Evolutionary conservation across 1,140 invertebrate genomes (phyloP).

Genomic region (Cydia fagiglandana): DNA sequence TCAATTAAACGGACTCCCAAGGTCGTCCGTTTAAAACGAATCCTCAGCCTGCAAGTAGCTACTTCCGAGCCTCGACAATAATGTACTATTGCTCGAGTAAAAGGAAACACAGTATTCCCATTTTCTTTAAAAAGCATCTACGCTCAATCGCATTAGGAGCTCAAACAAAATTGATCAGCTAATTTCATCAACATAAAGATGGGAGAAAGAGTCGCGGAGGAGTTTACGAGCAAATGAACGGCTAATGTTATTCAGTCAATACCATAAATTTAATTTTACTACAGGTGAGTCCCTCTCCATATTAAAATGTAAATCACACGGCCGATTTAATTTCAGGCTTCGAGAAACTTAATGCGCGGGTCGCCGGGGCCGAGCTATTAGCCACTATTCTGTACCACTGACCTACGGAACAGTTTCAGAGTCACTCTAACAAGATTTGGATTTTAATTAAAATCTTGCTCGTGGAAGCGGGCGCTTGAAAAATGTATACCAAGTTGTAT

Average conservation of each 20-base stretch:
- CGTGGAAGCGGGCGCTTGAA: not conserved
- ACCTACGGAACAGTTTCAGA: not conserved
- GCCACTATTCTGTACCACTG: not conserved
- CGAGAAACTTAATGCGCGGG: slow-evolving; percentile 53
- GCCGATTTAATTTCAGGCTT: slow-evolving; percentile 74
- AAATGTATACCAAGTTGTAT: not conserved
- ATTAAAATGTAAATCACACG: slow-evolving; percentile 77
- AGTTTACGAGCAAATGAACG: slow-evolving; percentile 42
- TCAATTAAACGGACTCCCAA: no score
- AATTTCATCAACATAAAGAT: slow-evolving; percentile 59
- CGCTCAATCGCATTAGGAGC: slow-evolving; percentile 15
- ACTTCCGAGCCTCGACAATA: no score
- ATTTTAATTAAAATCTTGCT: slow-evolving; percentile 4
- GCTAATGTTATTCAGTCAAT: slow-evolving; percentile 56
- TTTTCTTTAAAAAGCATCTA: slow-evolving; percentile 26
- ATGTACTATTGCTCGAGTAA: not conserved
- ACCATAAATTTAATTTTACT: slow-evolving; percentile 69
- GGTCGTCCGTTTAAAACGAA: no score
- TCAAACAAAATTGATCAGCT: slow-evolving; percentile 41
- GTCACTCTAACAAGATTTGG: not conserved
- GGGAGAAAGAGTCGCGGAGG: slow-evolving; percentile 35
- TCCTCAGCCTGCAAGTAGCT: no score
- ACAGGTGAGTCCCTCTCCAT: slow-evolving; percentile 69
- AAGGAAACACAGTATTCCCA: slow-evolving; percentile 19
- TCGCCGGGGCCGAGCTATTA: not conserved